Percentiles rank a stretch among this genome's conserved stretches.
Evolutionary conservation across 2,888 invertebrate genomes (phyloP).

Genomic region (Drosophila monieri): DNA sequence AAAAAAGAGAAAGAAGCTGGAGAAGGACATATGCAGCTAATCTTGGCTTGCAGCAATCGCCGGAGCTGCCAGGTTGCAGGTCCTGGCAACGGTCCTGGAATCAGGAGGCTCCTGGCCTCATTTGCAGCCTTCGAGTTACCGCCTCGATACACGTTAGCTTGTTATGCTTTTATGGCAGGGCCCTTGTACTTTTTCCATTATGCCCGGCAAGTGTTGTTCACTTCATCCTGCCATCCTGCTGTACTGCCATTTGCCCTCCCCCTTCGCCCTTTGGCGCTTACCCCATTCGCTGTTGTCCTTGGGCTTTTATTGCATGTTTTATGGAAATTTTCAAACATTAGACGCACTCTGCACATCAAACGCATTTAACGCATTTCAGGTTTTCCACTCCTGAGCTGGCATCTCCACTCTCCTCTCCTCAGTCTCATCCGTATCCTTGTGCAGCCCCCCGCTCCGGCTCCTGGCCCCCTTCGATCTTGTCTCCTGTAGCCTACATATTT

Average conservation of each 20-base stretch:
- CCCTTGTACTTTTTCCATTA: constrained; percentile 59
- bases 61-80: constrained; percentile 22
- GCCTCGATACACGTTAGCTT: constrained; percentile 63
- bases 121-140: constrained; percentile 56
- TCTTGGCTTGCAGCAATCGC: constrained; percentile 13
- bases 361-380: constrained; percentile 67
- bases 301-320: constrained; percentile 78
- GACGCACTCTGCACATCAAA: constrained; percentile 68
- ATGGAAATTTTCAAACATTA: constrained; percentile 75
- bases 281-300: constrained; percentile 37
- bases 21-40: constrained; percentile 16
- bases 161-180: constrained; percentile 60
- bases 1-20: neutral
- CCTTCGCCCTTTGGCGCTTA: constrained; percentile 6
- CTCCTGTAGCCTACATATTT: constrained; percentile 4
- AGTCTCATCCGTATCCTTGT: constrained; percentile 2
- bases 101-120: constrained; percentile 53
- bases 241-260: neutral
- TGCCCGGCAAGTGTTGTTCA: constrained; percentile 38
- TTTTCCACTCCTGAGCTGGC: constrained; percentile 9
- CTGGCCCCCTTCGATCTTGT: neutral
- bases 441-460: neutral
- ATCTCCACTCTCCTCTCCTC: neutral
- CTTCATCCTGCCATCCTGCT: constrained; percentile 16
- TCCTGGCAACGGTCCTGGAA: constrained; percentile 9